Evolutionary conservation across 2,888 invertebrate genomes (phyloP).

Genomic region (Chironomus tentans): DNA sequence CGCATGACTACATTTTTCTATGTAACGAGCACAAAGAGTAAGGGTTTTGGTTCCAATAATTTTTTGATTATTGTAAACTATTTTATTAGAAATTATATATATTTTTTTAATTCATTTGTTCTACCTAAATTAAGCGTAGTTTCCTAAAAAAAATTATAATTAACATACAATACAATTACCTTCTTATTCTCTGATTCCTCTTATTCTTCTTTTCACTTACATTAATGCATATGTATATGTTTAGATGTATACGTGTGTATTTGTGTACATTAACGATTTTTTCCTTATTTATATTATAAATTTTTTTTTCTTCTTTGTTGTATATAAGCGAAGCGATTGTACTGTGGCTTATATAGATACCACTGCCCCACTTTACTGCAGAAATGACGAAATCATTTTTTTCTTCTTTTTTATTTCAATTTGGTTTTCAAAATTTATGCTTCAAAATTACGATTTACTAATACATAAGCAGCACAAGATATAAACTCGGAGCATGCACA

Average conservation of each 20-base stretch:
- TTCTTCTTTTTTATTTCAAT: background rate
- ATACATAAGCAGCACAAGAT: background rate
- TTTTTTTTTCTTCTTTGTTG: background rate
- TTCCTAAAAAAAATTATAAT: constrained; percentile 19
- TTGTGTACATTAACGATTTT: constrained; percentile 20
- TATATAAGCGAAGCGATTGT: background rate
- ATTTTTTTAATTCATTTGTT: background rate
- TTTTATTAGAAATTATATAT: background rate
- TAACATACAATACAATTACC: constrained; percentile 17
- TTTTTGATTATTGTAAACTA: background rate
- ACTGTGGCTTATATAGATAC: background rate
- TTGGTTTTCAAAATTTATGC: background rate
- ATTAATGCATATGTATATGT: too few relatives aligned
- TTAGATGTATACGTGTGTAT: background rate
- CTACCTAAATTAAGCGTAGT: background rate
- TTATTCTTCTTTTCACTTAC: too few relatives aligned
- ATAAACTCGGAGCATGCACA: background rate
- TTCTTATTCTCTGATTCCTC: background rate
- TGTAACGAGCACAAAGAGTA: too few relatives aligned
- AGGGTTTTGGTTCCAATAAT: background rate
- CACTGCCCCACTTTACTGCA: constrained; percentile 24
- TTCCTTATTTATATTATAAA: background rate
- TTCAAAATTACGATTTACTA: background rate
- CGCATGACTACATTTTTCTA: too few relatives aligned
- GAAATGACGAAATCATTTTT: constrained; percentile 5